These are phyloP conservation scores for Alloscopus bannaensis DNA, from an alignment of 2,888 invertebrate species.

Conservation along the genomic window DNA sequence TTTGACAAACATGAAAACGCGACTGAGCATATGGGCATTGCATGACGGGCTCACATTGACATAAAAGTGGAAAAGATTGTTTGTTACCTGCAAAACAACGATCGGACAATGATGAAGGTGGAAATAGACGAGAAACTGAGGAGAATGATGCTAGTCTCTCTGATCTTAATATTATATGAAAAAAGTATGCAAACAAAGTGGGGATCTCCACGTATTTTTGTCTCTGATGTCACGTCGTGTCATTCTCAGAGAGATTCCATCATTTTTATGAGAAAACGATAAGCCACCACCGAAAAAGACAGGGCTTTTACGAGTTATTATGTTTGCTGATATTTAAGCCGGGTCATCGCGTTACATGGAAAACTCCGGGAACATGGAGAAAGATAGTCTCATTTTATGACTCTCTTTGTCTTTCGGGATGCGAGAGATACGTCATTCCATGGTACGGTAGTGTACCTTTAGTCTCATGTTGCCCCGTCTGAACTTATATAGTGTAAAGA, in stretches of 20 bases:
- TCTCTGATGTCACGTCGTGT: neutral
- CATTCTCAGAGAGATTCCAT: conserved; percentile 12
- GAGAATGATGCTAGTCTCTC: neutral
- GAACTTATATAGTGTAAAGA: too few species aligned
- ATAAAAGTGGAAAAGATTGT: conserved; percentile 28
- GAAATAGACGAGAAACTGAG: neutral
- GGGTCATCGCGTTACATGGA: conserved; percentile 26
- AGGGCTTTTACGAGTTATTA: conserved; percentile 35
- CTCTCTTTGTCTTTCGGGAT: too few species aligned
- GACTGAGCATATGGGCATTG: neutral
- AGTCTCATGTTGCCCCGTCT: too few species aligned
- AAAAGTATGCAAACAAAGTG: neutral
- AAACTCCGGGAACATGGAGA: too few species aligned
- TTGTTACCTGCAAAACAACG: conserved; percentile 45
- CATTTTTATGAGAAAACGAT: conserved; percentile 29
- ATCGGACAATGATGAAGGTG: conserved; percentile 13
- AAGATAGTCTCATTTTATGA: too few species aligned
- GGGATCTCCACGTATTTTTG: neutral
- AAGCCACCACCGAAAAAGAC: too few species aligned
- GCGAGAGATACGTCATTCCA: too few species aligned
- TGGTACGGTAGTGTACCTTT: too few species aligned
- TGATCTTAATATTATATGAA: conserved; percentile 10
- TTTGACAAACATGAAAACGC: conserved; percentile 9
- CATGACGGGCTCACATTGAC: neutral
- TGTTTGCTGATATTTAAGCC: conserved; percentile 41